Conservation (phyloP, 2,888 invertebrate species). For the Ophion slaviceki region DNA sequence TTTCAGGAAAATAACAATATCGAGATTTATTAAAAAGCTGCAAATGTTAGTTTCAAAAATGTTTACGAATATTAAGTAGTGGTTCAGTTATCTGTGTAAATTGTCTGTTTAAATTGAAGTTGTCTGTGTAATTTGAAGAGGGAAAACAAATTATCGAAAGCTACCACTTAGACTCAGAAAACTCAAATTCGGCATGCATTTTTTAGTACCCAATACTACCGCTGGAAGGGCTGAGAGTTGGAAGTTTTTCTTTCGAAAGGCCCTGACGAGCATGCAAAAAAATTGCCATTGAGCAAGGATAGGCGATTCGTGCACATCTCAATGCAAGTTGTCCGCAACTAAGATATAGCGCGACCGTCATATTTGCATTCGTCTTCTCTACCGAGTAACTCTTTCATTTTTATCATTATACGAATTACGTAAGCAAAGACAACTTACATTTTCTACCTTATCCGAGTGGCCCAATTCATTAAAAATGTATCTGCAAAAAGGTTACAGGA, state of each 20-base stretch:
- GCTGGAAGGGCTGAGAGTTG: neutral
- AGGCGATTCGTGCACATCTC: constrained; percentile 5
- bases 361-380: neutral
- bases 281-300: too few relatives aligned
- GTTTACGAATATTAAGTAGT: too few relatives aligned
- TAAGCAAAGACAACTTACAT: constrained; percentile 86
- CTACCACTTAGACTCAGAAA: neutral
- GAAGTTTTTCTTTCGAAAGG: neutral
- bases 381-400: neutral
- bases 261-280: neutral
- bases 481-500: constrained; percentile 83
- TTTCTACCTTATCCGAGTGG: constrained; percentile 87
- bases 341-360: neutral
- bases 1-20: too few relatives aligned
- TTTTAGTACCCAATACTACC: neutral
- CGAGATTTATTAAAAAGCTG: too few relatives aligned
- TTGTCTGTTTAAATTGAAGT: too few relatives aligned
- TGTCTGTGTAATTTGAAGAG: too few relatives aligned
- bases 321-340: constrained; percentile 29
- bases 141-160: too few relatives aligned
- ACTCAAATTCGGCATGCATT: neutral
- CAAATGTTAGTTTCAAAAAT: too few relatives aligned
- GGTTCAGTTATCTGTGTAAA: neutral
- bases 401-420: constrained; percentile 13
- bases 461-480: constrained; percentile 90